phyloP scores from a whole-genome alignment of 2,888 invertebrate species.

The Myopa testacea region DNA sequence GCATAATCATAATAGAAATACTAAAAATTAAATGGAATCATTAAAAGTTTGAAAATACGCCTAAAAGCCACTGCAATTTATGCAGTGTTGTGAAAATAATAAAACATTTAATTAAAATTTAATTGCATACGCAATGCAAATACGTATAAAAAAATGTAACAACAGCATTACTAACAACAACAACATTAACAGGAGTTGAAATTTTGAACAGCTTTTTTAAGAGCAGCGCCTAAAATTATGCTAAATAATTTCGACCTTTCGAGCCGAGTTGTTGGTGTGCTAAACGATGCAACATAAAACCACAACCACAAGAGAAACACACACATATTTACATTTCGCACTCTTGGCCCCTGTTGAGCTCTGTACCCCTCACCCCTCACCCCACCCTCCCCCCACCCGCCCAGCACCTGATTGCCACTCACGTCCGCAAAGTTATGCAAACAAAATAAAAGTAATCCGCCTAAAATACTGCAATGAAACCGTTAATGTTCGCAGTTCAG shows the following conservation, averaged over 20 bases:
- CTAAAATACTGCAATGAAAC: slow-evolving; percentile 28
- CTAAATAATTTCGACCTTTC: neutral
- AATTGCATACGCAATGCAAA: no score
- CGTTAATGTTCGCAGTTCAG: slow-evolving; percentile 13
- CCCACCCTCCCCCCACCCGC: no score
- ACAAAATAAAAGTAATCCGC: slow-evolving; percentile 22
- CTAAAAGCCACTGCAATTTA: no score
- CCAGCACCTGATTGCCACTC: no score
- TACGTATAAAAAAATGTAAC: neutral
- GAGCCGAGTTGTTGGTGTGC: neutral
- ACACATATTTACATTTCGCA: neutral
- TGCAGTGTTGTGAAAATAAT: no score
- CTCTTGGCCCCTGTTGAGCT: no score
- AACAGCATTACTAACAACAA: neutral
- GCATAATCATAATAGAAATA: no score
- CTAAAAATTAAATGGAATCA: no score
- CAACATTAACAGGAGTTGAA: neutral
- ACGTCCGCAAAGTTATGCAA: neutral
- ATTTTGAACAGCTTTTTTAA: neutral
- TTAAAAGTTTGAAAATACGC: no score
- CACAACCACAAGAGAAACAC: neutral
- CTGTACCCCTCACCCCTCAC: no score
- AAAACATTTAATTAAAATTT: no score
- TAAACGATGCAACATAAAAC: no score
- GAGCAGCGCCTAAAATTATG: slow-evolving; percentile 1